Percentiles rank a stretch among this genome's conserved stretches.
phyloP scores from a whole-genome alignment of 1,140 invertebrate species.

The Drosophila carrolli region DNA sequence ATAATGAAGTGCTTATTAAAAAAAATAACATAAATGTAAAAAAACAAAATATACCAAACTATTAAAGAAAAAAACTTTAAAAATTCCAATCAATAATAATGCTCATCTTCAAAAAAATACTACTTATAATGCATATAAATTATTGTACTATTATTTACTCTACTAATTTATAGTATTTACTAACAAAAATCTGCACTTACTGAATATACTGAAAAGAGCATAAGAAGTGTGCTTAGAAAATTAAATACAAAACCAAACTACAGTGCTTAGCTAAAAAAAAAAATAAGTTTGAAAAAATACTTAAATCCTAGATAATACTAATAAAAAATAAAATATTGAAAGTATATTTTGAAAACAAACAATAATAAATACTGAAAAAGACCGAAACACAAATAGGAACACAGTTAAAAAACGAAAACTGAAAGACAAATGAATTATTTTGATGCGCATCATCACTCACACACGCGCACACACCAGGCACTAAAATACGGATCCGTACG shows the following conservation, averaged over 20 bases:
- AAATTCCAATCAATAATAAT: slow-evolving; percentile 5
- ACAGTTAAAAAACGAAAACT: slow-evolving; percentile 17
- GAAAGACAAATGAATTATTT: slow-evolving; percentile 48
- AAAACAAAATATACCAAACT: no score
- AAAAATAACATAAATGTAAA: neutral
- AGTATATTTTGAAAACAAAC: slow-evolving; percentile 4
- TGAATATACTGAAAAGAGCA: slow-evolving; percentile 9
- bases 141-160: slow-evolving; percentile 12
- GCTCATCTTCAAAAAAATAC: slow-evolving; percentile 1
- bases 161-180: slow-evolving; percentile 9
- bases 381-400: slow-evolving; percentile 14
- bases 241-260: slow-evolving; percentile 20
- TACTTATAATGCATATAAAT: slow-evolving; percentile 13
- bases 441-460: slow-evolving; percentile 48
- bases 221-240: slow-evolving; percentile 10
- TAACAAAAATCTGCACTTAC: slow-evolving; percentile 8
- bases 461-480: slow-evolving; percentile 66
- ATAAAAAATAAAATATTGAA: neutral
- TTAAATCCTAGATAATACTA: neutral
- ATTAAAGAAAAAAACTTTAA: neutral
- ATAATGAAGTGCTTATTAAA: neutral
- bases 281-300: slow-evolving; percentile 6
- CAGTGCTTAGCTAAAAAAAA: slow-evolving; percentile 10
- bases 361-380: slow-evolving; percentile 6
- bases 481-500: slow-evolving; percentile 38